phyloP scores from a whole-genome alignment of 2,888 invertebrate species.

The Operophtera brumata region DNA sequence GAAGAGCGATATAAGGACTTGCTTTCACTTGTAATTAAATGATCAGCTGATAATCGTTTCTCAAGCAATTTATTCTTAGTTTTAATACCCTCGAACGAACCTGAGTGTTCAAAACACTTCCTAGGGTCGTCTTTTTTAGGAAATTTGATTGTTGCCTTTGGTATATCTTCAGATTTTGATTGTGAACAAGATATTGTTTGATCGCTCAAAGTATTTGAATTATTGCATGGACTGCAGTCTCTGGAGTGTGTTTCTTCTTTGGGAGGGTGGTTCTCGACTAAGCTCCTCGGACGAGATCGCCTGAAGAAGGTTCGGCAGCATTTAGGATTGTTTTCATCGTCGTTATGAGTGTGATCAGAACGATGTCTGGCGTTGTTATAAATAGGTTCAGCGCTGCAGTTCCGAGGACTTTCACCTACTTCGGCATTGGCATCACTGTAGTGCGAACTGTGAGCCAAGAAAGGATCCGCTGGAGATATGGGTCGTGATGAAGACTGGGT shows the following conservation, averaged over 20 bases:
- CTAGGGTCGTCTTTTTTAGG: slow-evolving; percentile 65
- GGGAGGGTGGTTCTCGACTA: slow-evolving; percentile 57
- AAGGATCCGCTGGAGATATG: slow-evolving; percentile 75
- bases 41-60: slow-evolving; percentile 74
- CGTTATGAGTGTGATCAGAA: slow-evolving; percentile 47
- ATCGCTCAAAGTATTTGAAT: slow-evolving; percentile 66
- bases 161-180: slow-evolving; percentile 69
- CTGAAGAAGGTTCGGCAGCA: slow-evolving; percentile 73
- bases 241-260: slow-evolving; percentile 60
- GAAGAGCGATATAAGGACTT: slow-evolving; percentile 67
- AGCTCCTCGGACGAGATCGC: slow-evolving; percentile 69
- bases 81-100: slow-evolving; percentile 74
- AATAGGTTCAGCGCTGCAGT: slow-evolving; percentile 47
- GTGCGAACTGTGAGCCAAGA: slow-evolving; percentile 68
- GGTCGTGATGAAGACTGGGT: slow-evolving; percentile 67
- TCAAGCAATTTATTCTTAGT: slow-evolving; percentile 72
- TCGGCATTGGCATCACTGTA: slow-evolving; percentile 52
- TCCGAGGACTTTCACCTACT: slow-evolving; percentile 45
- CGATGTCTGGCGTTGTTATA: slow-evolving; percentile 48
- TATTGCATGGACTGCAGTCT: slow-evolving; percentile 64
- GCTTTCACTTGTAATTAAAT: slow-evolving; percentile 68
- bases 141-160: slow-evolving; percentile 68
- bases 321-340: slow-evolving; percentile 64
- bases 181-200: slow-evolving; percentile 59
- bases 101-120: slow-evolving; percentile 72